Evolutionary conservation across 2,113 vertebrate species (phyloP).

Genomic region (Trogon melanurus): DNA sequence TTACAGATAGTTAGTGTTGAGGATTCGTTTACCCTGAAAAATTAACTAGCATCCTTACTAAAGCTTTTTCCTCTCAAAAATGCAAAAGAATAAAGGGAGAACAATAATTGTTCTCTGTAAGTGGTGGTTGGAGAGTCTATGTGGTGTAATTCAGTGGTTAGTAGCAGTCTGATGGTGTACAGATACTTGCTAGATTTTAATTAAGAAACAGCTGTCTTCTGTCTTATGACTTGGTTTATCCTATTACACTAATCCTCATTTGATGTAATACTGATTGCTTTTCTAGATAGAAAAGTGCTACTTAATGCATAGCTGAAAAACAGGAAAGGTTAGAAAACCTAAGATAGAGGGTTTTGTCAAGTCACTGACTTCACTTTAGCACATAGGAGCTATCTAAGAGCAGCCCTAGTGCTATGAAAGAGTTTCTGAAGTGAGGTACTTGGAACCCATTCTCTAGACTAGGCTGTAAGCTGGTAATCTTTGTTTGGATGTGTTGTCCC

Average conservation of each 20-base stretch:
- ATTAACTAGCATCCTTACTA: neutral
- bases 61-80: neutral
- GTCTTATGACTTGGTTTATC: slow-evolving; percentile 1
- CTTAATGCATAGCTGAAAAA: slow-evolving; percentile 29
- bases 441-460: neutral
- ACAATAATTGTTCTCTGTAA: neutral
- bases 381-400: neutral
- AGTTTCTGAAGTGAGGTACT: neutral
- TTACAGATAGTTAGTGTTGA: neutral
- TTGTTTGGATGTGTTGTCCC: neutral
- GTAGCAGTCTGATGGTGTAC: neutral
- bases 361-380: neutral
- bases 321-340: slow-evolving; percentile 30
- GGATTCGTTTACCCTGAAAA: neutral
- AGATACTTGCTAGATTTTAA: slow-evolving; percentile 41
- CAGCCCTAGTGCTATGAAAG: neutral
- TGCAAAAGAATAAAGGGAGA: neutral
- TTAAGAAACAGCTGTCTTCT: slow-evolving; percentile 47
- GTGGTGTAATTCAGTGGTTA: neutral
- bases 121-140: neutral
- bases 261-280: slow-evolving; percentile 23
- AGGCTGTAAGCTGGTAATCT: neutral
- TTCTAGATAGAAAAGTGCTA: slow-evolving; percentile 38
- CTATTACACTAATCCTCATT: slow-evolving; percentile 6
- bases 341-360: neutral